These are phyloP conservation scores for Dorcus hopei DNA, from an alignment of 2,888 invertebrate genomes.

Conservation along the genomic window DNA sequence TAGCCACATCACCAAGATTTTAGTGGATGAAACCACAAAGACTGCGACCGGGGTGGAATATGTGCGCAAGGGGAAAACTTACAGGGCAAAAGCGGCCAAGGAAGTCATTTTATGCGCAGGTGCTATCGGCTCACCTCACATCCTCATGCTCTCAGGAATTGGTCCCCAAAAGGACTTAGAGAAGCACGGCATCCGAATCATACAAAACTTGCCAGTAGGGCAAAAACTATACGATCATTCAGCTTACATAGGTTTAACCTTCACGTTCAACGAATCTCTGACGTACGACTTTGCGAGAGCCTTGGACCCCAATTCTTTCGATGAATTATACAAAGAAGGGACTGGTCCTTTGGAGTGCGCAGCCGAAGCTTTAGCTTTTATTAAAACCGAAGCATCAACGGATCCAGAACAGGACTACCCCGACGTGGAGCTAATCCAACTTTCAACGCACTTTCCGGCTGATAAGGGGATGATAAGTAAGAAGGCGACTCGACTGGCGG, in stretches of 20 bases:
- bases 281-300: not conserved
- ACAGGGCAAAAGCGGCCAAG: slow-evolving; percentile 57
- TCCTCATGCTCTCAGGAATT: slow-evolving; percentile 79
- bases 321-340: slow-evolving; percentile 38
- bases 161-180: slow-evolving; percentile 62
- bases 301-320: slow-evolving; percentile 1
- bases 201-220: slow-evolving; percentile 70
- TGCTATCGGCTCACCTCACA: slow-evolving; percentile 74
- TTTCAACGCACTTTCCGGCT: slow-evolving; percentile 23
- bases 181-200: slow-evolving; percentile 56
- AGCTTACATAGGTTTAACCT: slow-evolving; percentile 66
- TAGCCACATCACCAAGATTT: slow-evolving; percentile 63
- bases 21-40: slow-evolving; percentile 60
- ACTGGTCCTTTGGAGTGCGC: slow-evolving; percentile 55
- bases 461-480: slow-evolving; percentile 26
- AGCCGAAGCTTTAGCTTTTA: slow-evolving; percentile 38
- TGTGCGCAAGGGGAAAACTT: slow-evolving; percentile 55
- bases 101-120: slow-evolving; percentile 78
- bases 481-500: slow-evolving; percentile 52
- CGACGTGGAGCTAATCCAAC: slow-evolving; percentile 33
- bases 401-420: slow-evolving; percentile 44
- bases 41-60: slow-evolving; percentile 65
- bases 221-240: slow-evolving; percentile 75
- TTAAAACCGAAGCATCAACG: slow-evolving; percentile 33
- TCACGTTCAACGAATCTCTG: slow-evolving; percentile 61